Conservation (phyloP, 2,888 invertebrate species). For the Stenodera caucasica region DNA sequence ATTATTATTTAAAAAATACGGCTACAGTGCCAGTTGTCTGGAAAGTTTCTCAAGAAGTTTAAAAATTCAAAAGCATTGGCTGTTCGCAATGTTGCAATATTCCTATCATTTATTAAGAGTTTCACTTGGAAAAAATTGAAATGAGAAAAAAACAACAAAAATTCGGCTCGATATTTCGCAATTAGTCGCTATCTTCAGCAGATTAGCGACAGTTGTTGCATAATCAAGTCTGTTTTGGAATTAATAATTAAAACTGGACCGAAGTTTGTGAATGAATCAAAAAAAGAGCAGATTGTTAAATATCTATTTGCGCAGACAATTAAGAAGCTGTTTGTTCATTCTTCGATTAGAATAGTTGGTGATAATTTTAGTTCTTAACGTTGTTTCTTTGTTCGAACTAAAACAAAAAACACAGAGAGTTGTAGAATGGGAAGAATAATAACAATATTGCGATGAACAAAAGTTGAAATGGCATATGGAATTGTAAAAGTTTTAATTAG, state of each 20-base stretch:
- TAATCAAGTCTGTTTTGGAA: neutral
- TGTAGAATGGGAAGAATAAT: neutral
- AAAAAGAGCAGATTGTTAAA: neutral
- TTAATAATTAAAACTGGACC: neutral
- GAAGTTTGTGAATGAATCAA: neutral
- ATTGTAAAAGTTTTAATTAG: conserved; percentile 5
- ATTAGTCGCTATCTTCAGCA: neutral
- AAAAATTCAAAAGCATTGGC: no score
- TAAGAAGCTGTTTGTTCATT: neutral
- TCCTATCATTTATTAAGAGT: no score
- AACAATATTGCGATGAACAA: neutral
- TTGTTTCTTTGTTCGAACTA: neutral
- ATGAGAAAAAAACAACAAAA: no score
- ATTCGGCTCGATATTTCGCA: no score
- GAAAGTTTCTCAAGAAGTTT: no score
- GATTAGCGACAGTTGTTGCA: conserved; percentile 6
- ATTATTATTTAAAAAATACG: no score
- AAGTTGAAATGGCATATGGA: neutral
- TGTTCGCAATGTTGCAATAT: no score
- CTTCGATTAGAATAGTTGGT: neutral
- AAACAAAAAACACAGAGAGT: neutral
- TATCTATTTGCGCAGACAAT: neutral
- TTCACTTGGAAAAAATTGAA: no score
- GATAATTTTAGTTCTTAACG: neutral
- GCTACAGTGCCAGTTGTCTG: no score